phyloP scores from a whole-genome alignment of 2,113 vertebrate genomes.

The Fulmarus glacialis region DNA sequence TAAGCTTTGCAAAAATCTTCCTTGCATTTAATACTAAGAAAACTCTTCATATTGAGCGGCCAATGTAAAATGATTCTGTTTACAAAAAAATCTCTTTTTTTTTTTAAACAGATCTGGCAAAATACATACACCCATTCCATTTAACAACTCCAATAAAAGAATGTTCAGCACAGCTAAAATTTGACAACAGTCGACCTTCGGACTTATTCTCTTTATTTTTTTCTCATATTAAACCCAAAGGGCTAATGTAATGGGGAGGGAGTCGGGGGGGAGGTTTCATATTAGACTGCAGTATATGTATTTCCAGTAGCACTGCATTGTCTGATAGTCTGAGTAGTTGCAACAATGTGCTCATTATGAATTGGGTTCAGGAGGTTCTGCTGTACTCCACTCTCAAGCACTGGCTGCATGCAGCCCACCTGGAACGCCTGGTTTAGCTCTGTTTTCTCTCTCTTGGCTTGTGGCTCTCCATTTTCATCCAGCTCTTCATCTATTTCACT shows the following conservation, averaged over 20 bases:
- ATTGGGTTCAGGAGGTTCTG: constrained; percentile 80
- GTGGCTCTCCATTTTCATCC: constrained; percentile 83
- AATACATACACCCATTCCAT: constrained; percentile 79
- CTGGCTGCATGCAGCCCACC: constrained; percentile 79
- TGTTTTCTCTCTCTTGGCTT: constrained; percentile 83
- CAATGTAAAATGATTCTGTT: constrained; percentile 69
- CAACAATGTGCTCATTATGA: constrained; percentile 83
- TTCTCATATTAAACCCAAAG: constrained; percentile 69
- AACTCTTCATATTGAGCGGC: constrained; percentile 61
- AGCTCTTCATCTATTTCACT: constrained; percentile 85
- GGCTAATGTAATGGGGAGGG: constrained; percentile 46
- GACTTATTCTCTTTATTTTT: constrained; percentile 60
- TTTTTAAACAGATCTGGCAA: constrained; percentile 69
- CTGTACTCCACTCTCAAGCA: constrained; percentile 78
- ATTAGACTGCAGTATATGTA: constrained; percentile 84
- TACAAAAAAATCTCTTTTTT: constrained; percentile 7
- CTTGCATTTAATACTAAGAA: constrained; percentile 76
- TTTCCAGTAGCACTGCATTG: constrained; percentile 85
- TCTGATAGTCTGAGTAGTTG: constrained; percentile 82
- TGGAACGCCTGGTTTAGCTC: constrained; percentile 80
- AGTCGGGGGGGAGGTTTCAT: background rate
- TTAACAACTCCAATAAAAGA: constrained; percentile 77
- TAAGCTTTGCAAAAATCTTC: constrained; percentile 78
- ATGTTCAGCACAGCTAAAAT: constrained; percentile 78
- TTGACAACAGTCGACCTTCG: constrained; percentile 77